Evolutionary conservation across 1,140 invertebrate genomes (phyloP), one percentile per base, ranked within the genome.

Genomic region (Zaprionus kolodkinae): DNA sequence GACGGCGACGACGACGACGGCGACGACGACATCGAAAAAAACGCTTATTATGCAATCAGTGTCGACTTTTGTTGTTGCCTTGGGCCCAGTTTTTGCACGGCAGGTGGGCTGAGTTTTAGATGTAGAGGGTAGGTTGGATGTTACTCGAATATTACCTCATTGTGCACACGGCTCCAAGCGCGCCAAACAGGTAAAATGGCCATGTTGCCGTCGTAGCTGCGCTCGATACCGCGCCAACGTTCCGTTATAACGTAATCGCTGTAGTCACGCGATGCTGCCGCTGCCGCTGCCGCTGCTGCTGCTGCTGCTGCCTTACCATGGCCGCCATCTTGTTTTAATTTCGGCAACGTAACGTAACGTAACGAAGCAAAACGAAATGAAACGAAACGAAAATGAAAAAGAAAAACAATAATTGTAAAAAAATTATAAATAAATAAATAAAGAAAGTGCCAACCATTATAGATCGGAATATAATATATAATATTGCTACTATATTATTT

Each of bases 221-320:
- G 91, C 71, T 92, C 91, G 72, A 92, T 91, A 76, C 91, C 91
- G 68, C 84, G 87, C 91, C 90, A 92, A 87, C 90, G 85, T 89
- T 91, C 91, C 79, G 91, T 91, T 91, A 92, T 89, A 92, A 92
- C 89, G 85, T 91, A 92, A 91, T 92, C 84, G 82, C 78, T 85
- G 91, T 91, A 92, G 91, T 91, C 91, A 92, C 91, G 91, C 91
- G 82, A 92, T 91, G 79, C 81, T 85, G 90, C 68, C 50, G 57
- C 55, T 4, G 25, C 25, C 4, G 25, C 25, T 90, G 81, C 91
- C 86, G 79, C 81, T 85, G 90, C 68, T 89, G 90, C 68, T 90
- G 90, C 68, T 90, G 81, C 91, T 89, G 79, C 81, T 85, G 90
- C 68, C 52, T 54, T 52, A 52, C 77, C 67, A 54, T 56, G 72